Evolutionary conservation across 2,797 vertebrate species (phyloP), one percentile per base, ranked within the genome.

Genomic region (Gadopsis marmoratus): DNA sequence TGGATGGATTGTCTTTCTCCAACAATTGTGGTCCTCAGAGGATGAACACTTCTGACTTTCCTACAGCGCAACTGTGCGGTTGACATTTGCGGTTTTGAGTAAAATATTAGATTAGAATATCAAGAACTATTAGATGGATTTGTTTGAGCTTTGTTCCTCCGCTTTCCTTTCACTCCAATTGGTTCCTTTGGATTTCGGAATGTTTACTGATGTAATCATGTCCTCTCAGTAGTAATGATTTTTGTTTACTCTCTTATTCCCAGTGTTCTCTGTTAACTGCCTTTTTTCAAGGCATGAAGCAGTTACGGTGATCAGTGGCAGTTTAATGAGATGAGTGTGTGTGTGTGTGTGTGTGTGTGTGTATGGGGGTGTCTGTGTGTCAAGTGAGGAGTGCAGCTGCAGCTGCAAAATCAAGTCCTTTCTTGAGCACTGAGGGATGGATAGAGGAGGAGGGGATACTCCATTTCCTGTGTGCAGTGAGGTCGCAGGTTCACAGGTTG

Each of bases 301-400:
- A 53, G 78, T 85, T 35, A 54, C 4, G 16, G 74, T 13, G 33
- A 90, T 88, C 72, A 74, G 66, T 83, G 63, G 83, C 72, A 74
- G 45, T 86, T 90, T 82, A 90, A 86, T 79, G 51, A 86, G 76
- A 37, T 78, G 58, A 71, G 37, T 50, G 60, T 51, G 60, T 64
- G 56, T 55, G 59, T 64, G 53, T 58, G 47, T 31, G 71, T 31
- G 54, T 68, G 45, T 72, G 37, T 53, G 35, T 33, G 64, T 61
- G 64, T 67, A 10, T 69, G 73, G 35, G 33, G n/a, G 31, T 62
- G 21, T 74, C 51, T 79, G 69, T 76, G 73, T 77, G 59, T 74
- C 54, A 47, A 47, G 26, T 62, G 67, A 71, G 48, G 64, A 74
- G 69, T 86, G 84, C 89, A 92, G 91, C 91, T 91, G 90, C 85